Base-by-base conservation (phyloP, 2,888 invertebrate species). In the Heteropelma amictum region DNA sequence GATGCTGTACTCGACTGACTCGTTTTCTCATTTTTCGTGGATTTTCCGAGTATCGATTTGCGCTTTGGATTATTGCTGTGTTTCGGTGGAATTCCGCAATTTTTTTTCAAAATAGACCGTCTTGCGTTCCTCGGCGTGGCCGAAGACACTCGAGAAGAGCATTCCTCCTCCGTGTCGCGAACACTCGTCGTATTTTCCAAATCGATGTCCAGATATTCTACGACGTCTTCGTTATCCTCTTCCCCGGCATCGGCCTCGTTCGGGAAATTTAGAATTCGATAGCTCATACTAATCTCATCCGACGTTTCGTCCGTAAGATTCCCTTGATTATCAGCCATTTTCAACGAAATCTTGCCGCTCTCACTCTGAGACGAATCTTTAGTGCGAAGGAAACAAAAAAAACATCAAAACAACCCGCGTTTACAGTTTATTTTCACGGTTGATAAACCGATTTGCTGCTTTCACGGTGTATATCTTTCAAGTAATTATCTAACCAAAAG, bases 171-270 rank as follows among this genome's bases (percentile, higher is more conserved):
- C 2, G 63, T 14, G 49, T 75, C 73, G 2, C 65, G 53, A 10
- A 73, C 42, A 19, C 38, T 58, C 7, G 69, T 58, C 7, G 69
- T 73, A 5, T 72, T 63, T 10, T 78, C 78, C 56, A 79, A 51
- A 30, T 80, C 79, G 3, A 79, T 67, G 40, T 80, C 81, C 5
- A 81, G 67, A 63, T 79, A 80, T 53, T 81, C 79, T 12, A 72
- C 67, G 8, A 70, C 60, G n/a, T 30, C 77, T 21, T 76, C 74
- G 19, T 76, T 63, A 12, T 30, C 77, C 26, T 76, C 74, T 19
- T 76, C 74, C 1, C 68, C 63, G 0, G 71, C 67, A 8, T 77
- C 77, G 2, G 70, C 65, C 12, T 53, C 63, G 45, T 64, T 35
- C 6, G 33, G 10, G 17, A 38, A 19, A 21, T 40, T 33, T 14